Conservation (phyloP, 1,140 invertebrate species). For the Brachionus calyciflorus region DNA sequence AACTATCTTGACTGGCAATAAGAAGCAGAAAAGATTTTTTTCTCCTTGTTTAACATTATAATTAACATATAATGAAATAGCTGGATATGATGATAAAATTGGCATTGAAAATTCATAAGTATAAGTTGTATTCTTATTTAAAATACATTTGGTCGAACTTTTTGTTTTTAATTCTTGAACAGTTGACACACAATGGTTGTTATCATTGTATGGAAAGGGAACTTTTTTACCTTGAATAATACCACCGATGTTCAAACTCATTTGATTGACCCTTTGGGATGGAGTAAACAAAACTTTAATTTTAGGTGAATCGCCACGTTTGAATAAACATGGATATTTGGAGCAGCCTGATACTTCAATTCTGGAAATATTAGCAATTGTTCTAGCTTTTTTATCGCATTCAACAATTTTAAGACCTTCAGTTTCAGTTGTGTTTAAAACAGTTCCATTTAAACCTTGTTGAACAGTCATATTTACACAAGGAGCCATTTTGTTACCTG, state of each 20-base stretch:
- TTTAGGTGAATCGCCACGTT: background rate
- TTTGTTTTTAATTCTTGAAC: background rate
- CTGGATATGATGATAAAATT: slow-evolving; percentile 33
- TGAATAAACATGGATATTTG: slow-evolving; percentile 15
- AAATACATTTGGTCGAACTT: background rate
- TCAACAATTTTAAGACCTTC: background rate
- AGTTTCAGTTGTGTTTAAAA: background rate
- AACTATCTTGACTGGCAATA: background rate
- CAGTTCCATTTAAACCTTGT: too few species aligned
- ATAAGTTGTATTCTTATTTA: background rate
- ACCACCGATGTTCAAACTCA: slow-evolving; percentile 8
- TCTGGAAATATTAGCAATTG: background rate
- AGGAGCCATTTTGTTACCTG: slow-evolving; percentile 19
- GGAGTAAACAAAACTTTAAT: slow-evolving; percentile 17
- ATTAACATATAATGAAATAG: slow-evolving; percentile 12
- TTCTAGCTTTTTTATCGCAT: background rate
- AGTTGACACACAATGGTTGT: slow-evolving; percentile 1
- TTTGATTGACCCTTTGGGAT: background rate
- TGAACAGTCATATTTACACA: background rate
- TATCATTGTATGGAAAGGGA: slow-evolving; percentile 1
- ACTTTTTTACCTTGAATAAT: slow-evolving; percentile 11
- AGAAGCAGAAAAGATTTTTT: slow-evolving; percentile 6
- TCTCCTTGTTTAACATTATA: slow-evolving; percentile 7
- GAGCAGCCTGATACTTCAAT: slow-evolving; percentile 2
- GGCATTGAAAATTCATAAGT: slow-evolving; percentile 33